These are phyloP conservation scores for Oreochromis mossambicus DNA, from an alignment of 2,797 vertebrate species.

Conservation along the genomic window DNA sequence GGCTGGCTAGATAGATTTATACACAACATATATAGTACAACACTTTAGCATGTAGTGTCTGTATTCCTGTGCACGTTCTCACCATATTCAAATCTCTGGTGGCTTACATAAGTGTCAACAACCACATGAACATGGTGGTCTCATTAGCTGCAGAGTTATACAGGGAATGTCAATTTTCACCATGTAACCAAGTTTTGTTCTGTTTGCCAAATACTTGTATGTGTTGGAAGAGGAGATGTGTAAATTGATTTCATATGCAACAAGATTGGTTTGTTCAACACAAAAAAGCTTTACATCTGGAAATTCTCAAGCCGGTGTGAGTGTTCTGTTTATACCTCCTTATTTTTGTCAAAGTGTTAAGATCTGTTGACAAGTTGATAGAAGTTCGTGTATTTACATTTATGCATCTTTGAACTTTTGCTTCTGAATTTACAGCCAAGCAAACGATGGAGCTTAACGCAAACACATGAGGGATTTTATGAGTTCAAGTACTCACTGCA, in stretches of 20 bases:
- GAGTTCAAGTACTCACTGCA: background rate
- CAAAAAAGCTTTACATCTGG: slow-evolving; percentile 6
- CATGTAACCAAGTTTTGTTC: background rate
- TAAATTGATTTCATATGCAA: slow-evolving; percentile 15
- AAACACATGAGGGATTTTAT: background rate
- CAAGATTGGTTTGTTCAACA: background rate
- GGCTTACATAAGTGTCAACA: background rate
- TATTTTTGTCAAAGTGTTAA: background rate
- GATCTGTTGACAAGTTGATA: background rate
- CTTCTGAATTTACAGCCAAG: background rate
- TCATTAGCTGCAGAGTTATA: slow-evolving; percentile 10
- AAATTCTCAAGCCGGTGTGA: background rate
- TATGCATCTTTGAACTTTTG: background rate
- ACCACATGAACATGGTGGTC: background rate
- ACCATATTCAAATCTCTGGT: background rate
- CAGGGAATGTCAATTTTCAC: background rate
- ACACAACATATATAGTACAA: background rate
- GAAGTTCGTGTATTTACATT: background rate
- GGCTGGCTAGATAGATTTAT: background rate
- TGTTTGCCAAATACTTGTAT: background rate
- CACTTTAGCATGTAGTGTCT: background rate
- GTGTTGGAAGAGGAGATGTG: background rate
- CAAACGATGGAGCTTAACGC: background rate
- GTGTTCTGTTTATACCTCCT: background rate
- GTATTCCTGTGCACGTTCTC: background rate